Evolutionary conservation across 2,888 invertebrate species (phyloP).

Genomic region (Gymnocheta viridis): DNA sequence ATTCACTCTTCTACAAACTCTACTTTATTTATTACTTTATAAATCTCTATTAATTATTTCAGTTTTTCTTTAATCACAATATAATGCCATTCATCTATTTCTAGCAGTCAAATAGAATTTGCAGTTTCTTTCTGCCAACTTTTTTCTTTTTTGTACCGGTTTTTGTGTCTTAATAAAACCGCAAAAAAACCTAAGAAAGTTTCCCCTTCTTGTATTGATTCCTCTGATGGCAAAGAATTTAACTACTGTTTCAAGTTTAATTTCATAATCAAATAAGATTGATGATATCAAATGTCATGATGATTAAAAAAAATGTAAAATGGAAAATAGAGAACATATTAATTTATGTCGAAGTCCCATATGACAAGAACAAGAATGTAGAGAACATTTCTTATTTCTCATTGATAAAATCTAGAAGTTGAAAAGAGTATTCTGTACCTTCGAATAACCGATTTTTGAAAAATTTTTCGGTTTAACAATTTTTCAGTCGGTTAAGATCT

Average conservation of each 20-base stretch:
- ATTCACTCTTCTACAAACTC: conserved; percentile 31
- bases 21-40: neutral
- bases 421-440: no score
- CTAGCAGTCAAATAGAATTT: neutral
- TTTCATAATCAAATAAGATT: conserved; percentile 46
- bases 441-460: no score
- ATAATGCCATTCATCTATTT: neutral
- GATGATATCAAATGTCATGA: conserved; percentile 60
- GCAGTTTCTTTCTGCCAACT: conserved; percentile 34
- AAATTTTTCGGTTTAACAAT: no score
- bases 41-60: conserved; percentile 21
- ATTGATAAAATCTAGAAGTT: conserved; percentile 7
- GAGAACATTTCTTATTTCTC: neutral
- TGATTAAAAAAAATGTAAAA: neutral
- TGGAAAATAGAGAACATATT: neutral
- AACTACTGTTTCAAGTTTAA: conserved; percentile 44
- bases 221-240: conserved; percentile 19
- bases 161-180: conserved; percentile 35
- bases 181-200: conserved; percentile 53
- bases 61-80: neutral
- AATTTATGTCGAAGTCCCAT: neutral
- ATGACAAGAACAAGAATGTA: neutral
- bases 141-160: conserved; percentile 33
- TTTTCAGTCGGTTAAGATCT: no score
- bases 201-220: neutral